Evolutionary conservation across 1,140 invertebrate species (phyloP), one percentile per base, ranked within the genome.

Genomic region (Drosophila virilis): DNA sequence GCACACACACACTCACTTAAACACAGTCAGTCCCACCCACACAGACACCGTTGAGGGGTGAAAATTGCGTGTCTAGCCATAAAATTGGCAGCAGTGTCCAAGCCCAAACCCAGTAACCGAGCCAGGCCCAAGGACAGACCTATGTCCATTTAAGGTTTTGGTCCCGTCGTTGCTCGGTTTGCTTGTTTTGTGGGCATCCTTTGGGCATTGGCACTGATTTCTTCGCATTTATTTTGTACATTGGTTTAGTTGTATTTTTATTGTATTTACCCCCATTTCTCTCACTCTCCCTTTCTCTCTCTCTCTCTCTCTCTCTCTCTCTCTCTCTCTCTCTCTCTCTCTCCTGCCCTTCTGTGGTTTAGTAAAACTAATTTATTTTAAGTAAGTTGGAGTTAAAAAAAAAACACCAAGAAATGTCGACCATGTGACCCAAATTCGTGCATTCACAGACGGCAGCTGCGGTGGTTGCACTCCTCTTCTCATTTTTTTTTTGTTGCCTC

Each of bases 321-420:
- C 50, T 58, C 22, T 3, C 22, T 55, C 28, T 37, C 12, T 28
- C 4, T 5, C 13, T 9, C 5, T 17, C 28, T 3, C 8, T 55
- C 43, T 58, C 2, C 40, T 51, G 43, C 58, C 57, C 67, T 68
- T 84, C 71, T 85, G 81, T 71, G 78, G 78, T 82, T 85, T 76
- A 62, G 83, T 77, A 76, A 82, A 85, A 88, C 82, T 86, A 85
- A 82, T 85, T 85, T 85, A 85, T 82, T 88, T 85, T 70, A 81
- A 88, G 83, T 82, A 76, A 86, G 75, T 85, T 84, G 71, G 62
- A 69, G 57, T 57, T 57, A 38, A 38, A 55, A 43, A 48, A 64
- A 55, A 70, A 70, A 68, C 59, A 62, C 46, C 45, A 32, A 62
- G 71, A 73, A 70, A 51, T 65, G 69, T 71, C 45, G 75, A 86